Evolutionary conservation across 2,113 vertebrate genomes (phyloP).

Genomic region (Grammomys surdaster): DNA sequence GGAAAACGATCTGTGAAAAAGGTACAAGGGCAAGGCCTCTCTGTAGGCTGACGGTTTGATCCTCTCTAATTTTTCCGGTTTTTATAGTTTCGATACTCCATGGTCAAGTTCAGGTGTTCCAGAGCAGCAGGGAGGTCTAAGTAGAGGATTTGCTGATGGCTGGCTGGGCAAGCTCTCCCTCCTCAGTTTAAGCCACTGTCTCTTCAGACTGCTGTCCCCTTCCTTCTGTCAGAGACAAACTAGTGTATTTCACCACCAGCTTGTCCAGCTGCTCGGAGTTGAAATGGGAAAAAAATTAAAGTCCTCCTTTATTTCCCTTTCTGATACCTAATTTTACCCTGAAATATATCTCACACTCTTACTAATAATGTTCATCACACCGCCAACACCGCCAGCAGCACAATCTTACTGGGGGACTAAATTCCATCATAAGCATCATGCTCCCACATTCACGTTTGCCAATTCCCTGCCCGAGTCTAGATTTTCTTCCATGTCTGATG

Average conservation of each 20-base stretch:
- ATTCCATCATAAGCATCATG: not conserved
- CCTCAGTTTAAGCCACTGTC: too few species aligned
- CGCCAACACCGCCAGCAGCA: not conserved
- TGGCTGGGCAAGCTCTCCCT: not conserved
- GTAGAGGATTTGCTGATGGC: not conserved
- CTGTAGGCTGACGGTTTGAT: not conserved
- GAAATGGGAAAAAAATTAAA: not conserved
- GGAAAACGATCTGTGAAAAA: not conserved
- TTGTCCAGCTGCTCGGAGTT: not conserved
- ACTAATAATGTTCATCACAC: slow-evolving; percentile 11
- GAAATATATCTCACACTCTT: not conserved
- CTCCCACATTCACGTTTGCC: not conserved
- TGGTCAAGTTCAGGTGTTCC: slow-evolving; percentile 1
- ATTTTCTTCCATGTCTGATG: not conserved
- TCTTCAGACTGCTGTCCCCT: not conserved
- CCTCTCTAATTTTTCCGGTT: not conserved
- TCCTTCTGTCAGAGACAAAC: not conserved
- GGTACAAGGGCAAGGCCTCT: not conserved
- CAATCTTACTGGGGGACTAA: not conserved
- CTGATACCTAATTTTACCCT: slow-evolving; percentile 43
- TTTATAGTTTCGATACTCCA: not conserved
- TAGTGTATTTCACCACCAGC: not conserved
- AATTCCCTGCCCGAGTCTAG: not conserved
- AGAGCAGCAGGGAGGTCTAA: not conserved
- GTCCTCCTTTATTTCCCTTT: not conserved